phyloP scores from a whole-genome alignment of 2,113 vertebrate species.

The Telmatochromis bifrenatus region DNA sequence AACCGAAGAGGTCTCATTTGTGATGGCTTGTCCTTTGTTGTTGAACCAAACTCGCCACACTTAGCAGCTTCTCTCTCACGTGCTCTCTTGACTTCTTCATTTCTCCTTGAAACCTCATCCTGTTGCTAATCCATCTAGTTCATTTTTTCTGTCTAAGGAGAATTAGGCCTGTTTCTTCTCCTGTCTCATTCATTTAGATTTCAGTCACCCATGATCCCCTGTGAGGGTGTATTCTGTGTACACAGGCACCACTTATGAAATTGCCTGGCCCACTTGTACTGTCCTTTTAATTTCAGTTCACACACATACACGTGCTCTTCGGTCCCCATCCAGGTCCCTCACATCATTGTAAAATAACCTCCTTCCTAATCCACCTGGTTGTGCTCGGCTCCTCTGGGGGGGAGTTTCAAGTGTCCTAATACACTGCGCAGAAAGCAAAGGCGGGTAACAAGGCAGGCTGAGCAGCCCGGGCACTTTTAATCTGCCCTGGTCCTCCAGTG shows the following conservation, averaged over 20 bases:
- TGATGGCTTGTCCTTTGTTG: background rate
- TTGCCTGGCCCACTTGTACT: slow-evolving; percentile 10
- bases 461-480: slow-evolving; percentile 53
- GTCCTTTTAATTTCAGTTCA: slow-evolving; percentile 41
- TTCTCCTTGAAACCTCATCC: slow-evolving; percentile 25
- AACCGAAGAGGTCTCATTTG: background rate
- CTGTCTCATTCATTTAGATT: slow-evolving; percentile 30
- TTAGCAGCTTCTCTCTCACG: background rate
- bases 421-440: slow-evolving; percentile 5
- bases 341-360: slow-evolving; percentile 43
- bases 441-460: slow-evolving; percentile 14
- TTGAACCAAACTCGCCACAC: background rate
- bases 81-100: background rate
- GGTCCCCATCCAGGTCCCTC: slow-evolving; percentile 27
- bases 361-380: slow-evolving; percentile 61
- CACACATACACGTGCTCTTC: background rate
- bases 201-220: slow-evolving; percentile 20
- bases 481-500: slow-evolving; percentile 56
- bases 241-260: slow-evolving; percentile 30
- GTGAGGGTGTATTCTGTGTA: slow-evolving; percentile 21
- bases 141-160: background rate
- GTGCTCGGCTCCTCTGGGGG: background rate
- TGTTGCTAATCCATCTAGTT: slow-evolving; percentile 35
- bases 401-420: slow-evolving; percentile 26
- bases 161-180: slow-evolving; percentile 15